These are phyloP conservation scores for Mola mola DNA, from an alignment of 2,113 vertebrate species.

Conservation along the genomic window DNA sequence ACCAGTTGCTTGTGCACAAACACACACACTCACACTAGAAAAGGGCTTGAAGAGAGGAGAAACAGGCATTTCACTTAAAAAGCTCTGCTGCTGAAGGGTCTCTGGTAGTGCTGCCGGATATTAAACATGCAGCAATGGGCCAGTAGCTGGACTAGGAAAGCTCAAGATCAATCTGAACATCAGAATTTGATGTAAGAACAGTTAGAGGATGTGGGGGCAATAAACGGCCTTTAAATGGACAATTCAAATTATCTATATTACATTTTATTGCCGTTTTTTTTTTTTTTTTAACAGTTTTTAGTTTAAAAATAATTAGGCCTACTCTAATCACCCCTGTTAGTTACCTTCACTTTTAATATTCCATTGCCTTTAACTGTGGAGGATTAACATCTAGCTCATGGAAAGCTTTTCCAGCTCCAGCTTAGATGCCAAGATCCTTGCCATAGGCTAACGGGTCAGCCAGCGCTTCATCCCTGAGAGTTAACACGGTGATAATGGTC, in stretches of 20 bases:
- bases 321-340: constrained; percentile 24
- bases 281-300: too few relatives aligned
- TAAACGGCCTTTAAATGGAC: background rate
- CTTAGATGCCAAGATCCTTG: constrained; percentile 36
- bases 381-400: constrained; percentile 13
- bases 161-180: constrained; percentile 30
- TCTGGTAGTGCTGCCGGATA: constrained; percentile 38
- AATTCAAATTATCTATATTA: background rate
- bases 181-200: too few relatives aligned
- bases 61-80: constrained; percentile 37
- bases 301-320: too few relatives aligned
- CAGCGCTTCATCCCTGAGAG: constrained; percentile 2
- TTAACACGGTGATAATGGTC: constrained; percentile 24
- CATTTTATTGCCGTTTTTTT: background rate
- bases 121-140: constrained; percentile 66
- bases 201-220: too few relatives aligned
- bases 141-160: constrained; percentile 36
- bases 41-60: constrained; percentile 29
- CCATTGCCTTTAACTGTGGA: background rate
- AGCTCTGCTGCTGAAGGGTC: constrained; percentile 24
- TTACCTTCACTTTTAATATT: constrained; percentile 10
- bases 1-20: constrained; percentile 11
- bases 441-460: constrained; percentile 35
- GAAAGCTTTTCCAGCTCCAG: constrained; percentile 19
- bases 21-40: constrained; percentile 7